These are phyloP conservation scores for Rhogogaster chlorosoma DNA, from an alignment of 2,888 invertebrate genomes.

Conservation along the genomic window DNA sequence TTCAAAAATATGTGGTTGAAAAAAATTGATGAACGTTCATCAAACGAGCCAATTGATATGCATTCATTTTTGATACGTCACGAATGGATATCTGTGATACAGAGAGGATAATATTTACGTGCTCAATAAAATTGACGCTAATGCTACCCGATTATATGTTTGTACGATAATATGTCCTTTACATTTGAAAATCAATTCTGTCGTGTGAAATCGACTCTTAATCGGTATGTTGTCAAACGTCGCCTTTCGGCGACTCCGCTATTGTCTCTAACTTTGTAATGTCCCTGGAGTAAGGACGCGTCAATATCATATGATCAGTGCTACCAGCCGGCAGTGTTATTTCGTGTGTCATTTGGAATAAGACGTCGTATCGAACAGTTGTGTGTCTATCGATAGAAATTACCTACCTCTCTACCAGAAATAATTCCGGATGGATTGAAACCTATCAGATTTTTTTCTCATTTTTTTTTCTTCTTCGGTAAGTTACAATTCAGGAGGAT, in stretches of 20 bases:
- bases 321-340: slow-evolving; percentile 40
- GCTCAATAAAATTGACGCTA: neutral
- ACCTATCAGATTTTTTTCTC: neutral
- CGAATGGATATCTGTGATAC: neutral
- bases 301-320: slow-evolving; percentile 35
- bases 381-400: slow-evolving; percentile 14
- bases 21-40: neutral
- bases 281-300: slow-evolving; percentile 17
- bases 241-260: slow-evolving; percentile 66
- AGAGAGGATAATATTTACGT: neutral
- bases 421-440: neutral
- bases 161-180: slow-evolving; percentile 41
- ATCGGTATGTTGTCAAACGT: slow-evolving; percentile 68
- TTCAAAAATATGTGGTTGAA: neutral
- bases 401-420: neutral
- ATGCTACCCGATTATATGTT: slow-evolving; percentile 7
- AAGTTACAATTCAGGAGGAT: neutral
- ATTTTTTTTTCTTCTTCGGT: neutral
- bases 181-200: slow-evolving; percentile 52
- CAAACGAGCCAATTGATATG: neutral
- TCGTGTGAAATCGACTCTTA: slow-evolving; percentile 52
- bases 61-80: neutral
- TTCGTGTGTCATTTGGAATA: slow-evolving; percentile 35
- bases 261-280: slow-evolving; percentile 36
- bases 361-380: slow-evolving; percentile 33